Percentiles rank a stretch among this genome's conserved stretches.
phyloP scores from a whole-genome alignment of 2,888 invertebrate species.

The Eristalinus sepulchralis region DNA sequence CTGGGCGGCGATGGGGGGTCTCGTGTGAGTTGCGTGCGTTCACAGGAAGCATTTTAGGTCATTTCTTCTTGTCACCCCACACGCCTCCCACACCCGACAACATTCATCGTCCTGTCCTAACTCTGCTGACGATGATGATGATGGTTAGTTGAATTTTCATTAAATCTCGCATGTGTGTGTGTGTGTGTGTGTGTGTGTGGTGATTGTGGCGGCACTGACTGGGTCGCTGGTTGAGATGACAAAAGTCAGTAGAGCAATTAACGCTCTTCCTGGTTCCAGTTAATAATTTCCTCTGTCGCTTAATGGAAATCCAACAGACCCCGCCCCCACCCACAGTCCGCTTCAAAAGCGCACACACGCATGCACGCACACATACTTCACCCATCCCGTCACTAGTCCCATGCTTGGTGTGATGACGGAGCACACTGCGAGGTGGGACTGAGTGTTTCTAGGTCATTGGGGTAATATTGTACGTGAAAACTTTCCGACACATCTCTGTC shows the following conservation, averaged over 20 bases:
- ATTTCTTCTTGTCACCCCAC: neutral
- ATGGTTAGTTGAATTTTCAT: constrained; percentile 67
- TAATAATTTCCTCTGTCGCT: constrained; percentile 67
- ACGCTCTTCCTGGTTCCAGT: constrained; percentile 68
- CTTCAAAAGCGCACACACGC: neutral
- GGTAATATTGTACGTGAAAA: constrained; percentile 28
- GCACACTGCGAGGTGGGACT: neutral
- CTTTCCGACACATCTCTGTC: constrained; percentile 8
- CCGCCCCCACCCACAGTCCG: constrained; percentile 19
- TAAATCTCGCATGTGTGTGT: constrained; percentile 62
- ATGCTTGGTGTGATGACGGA: neutral
- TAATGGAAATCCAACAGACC: too few species aligned
- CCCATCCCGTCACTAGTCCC: neutral
- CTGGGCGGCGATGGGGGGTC: too few species aligned
- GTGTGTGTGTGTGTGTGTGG: neutral
- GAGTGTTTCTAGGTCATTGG: constrained; percentile 17
- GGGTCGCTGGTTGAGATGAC: constrained; percentile 50
- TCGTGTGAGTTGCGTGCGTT: neutral
- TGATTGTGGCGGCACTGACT: neutral
- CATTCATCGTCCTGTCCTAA: constrained; percentile 5
- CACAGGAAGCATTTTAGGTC: constrained; percentile 4
- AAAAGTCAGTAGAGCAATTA: constrained; percentile 70
- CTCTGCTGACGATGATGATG: constrained; percentile 9
- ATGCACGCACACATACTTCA: neutral
- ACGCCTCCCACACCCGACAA: constrained; percentile 21